These are phyloP conservation scores for Rattus rattus DNA, from an alignment of 2,113 vertebrate genomes.

Conservation along the genomic window DNA sequence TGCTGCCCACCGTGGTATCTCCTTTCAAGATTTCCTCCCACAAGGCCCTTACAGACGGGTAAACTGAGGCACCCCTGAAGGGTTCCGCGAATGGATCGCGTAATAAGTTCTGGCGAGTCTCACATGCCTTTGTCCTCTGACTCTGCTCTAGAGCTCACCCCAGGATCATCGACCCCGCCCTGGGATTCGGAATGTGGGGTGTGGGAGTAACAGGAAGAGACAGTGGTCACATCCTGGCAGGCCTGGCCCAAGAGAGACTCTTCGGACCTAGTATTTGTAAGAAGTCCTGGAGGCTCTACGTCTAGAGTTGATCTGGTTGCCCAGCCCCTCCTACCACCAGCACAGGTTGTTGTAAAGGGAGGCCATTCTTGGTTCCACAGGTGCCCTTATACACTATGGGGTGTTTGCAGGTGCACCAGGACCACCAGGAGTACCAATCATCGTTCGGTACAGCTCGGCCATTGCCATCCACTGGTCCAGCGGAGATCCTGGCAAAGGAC, in stretches of 20 bases:
- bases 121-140: background rate
- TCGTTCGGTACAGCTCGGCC: slow-evolving; percentile 93
- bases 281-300: accelerated
- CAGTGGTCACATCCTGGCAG: accelerated
- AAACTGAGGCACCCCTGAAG: background rate
- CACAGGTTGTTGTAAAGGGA: accelerated
- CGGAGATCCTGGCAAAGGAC: slow-evolving; percentile 94
- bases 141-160: background rate
- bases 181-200: background rate
- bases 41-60: background rate
- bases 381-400: accelerated
- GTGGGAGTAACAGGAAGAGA: accelerated
- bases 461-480: slow-evolving; percentile 98
- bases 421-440: slow-evolving; percentile 95
- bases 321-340: accelerated
- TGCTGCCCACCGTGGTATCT: background rate
- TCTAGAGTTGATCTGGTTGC: accelerated
- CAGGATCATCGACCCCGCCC: background rate
- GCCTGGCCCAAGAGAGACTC: accelerated
- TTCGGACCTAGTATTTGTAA: accelerated
- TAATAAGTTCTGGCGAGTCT: background rate
- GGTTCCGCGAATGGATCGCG: background rate
- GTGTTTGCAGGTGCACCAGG: slow-evolving; percentile 92
- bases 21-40: background rate
- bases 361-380: accelerated